Evolutionary conservation across 2,113 vertebrate species (phyloP).

Genomic region (Meriones unguiculatus): DNA sequence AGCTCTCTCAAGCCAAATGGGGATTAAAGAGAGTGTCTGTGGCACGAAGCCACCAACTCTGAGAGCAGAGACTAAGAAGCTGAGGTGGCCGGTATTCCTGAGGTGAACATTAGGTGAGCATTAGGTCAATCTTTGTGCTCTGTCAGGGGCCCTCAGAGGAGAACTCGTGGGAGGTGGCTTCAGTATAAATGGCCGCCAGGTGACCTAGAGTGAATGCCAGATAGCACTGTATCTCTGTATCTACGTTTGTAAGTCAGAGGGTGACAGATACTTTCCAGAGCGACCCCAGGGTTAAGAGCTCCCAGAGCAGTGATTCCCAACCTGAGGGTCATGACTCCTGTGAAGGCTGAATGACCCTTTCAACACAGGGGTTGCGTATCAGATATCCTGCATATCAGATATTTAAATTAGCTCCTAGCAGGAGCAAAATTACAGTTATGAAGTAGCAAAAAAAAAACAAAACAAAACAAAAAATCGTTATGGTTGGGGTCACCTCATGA

Average conservation of each 20-base stretch:
- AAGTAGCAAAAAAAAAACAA: background rate
- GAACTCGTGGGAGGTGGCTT: background rate
- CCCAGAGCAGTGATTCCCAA: background rate
- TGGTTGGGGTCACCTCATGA: no score
- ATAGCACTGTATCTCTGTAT: background rate
- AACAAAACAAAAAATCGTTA: background rate
- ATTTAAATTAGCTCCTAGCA: background rate
- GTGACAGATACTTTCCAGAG: background rate
- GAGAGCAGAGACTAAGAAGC: background rate
- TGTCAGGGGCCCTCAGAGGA: background rate
- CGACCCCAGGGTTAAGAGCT: no score
- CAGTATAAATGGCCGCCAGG: background rate
- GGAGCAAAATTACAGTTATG: background rate
- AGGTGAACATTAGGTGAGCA: no score
- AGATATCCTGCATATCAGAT: background rate
- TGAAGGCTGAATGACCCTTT: background rate
- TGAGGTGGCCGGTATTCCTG: background rate
- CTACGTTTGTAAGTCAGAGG: background rate
- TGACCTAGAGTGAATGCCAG: background rate
- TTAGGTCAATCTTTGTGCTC: background rate
- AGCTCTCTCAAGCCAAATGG: background rate
- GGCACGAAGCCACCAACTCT: background rate
- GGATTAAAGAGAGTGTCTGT: background rate
- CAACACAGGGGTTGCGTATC: background rate
- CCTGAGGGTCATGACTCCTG: background rate